These are phyloP conservation scores for Chymomyza amoena DNA, from an alignment of 2,888 invertebrate species.

Conservation along the genomic window DNA sequence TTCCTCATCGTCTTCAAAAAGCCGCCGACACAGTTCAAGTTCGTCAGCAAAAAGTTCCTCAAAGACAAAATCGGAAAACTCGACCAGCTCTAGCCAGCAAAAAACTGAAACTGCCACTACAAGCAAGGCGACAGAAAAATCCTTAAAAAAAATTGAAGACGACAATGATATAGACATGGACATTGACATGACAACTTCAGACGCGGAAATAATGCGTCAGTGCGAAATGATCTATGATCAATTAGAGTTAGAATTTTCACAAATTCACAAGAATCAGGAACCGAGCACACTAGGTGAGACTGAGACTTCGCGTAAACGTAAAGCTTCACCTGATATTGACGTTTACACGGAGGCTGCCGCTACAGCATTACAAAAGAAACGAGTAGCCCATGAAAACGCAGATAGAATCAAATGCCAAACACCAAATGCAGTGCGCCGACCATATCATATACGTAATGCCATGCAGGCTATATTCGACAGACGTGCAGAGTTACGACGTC, in stretches of 20 bases:
- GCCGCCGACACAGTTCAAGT: constrained; percentile 34
- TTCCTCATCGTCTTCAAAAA: constrained; percentile 41
- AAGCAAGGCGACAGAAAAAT: neutral
- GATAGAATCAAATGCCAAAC: constrained; percentile 75
- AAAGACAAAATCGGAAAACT: constrained; percentile 20
- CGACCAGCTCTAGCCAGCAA: constrained; percentile 31
- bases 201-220: constrained; percentile 87
- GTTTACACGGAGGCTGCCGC: constrained; percentile 73
- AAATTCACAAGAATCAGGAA: constrained; percentile 68
- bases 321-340: constrained; percentile 74
- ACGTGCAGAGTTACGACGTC: constrained; percentile 69
- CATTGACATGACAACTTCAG: constrained; percentile 77
- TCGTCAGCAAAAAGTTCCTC: constrained; percentile 33
- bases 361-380: constrained; percentile 81
- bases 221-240: constrained; percentile 93
- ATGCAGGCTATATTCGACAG: constrained; percentile 79
- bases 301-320: constrained; percentile 52
- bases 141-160: constrained; percentile 12
- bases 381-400: constrained; percentile 86
- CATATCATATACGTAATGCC: constrained; percentile 81
- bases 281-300: constrained; percentile 33
- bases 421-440: constrained; percentile 79
- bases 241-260: constrained; percentile 80
- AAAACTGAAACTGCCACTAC: constrained; percentile 21
- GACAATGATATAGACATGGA: constrained; percentile 71